Base-by-base conservation (phyloP, 2,797 vertebrate species). In the Alfaro cultratus region DNA sequence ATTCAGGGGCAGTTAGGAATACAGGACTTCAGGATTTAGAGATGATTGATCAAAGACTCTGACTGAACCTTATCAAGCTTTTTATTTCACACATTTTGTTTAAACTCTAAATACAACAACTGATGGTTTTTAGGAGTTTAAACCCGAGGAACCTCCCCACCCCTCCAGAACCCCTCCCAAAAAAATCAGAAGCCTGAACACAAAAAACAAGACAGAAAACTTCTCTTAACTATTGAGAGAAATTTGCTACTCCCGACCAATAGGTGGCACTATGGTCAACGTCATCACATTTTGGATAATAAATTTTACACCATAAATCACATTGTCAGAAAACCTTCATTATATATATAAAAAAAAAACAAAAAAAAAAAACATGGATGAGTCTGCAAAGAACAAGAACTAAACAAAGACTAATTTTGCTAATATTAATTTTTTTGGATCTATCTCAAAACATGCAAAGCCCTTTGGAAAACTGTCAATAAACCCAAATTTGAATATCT, bases 111-210 rank as follows among this genome's bases (percentile, higher is more conserved):
- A 34, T 16, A 31, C 5, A 34, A 60, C 5, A 13, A 60, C 26
- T 60, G 13, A 57, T 29, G 26, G 13, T 31, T 31, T 57, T 31
- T 31, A 60, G 29, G 5, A 29, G 29, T 31, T 60, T 12, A 60
- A 60, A 11, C 2, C 15, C 4, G 2, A 16, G 0, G 13, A n/a
- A n/a, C n/a, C n/a, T n/a, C n/a, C n/a, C n/a, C n/a, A 46, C 4
- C 13, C 13, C 43, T 0, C 43, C 39, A 39, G 5, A 5, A 41
- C 41, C 9, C 41, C 41, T 1, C 8, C 41, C 43, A 11, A 11
- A 43, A 43, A 46, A n/a, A 46, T 13, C 45, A 3, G 45, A 13
- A 46, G 45, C 45, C 45, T 21, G 5, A 51, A 51, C 49, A 51
- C 49, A 51, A 51, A 51, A 51, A 23, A 5, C 16, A 51, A 47